These are phyloP conservation scores for Heteromormyrus szaboi DNA, from an alignment of 2,797 vertebrate genomes.

Conservation along the genomic window DNA sequence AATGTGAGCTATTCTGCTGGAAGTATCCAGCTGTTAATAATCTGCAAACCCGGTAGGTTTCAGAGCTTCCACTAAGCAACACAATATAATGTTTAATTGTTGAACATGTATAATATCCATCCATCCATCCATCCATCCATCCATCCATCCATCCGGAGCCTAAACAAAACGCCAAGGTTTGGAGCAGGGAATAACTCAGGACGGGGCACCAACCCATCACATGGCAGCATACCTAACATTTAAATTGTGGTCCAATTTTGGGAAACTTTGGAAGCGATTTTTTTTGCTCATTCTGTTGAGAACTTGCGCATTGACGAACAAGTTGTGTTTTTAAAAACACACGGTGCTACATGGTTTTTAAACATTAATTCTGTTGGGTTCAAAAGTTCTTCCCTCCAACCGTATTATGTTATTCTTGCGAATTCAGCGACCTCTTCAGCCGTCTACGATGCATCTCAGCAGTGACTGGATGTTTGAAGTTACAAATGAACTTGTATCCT, in stretches of 20 bases:
- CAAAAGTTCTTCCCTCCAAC: background rate
- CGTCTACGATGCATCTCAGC: background rate
- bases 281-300: background rate
- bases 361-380: constrained; percentile 2
- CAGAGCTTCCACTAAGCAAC: background rate
- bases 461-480: background rate
- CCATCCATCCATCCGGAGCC: background rate
- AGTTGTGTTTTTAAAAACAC: background rate
- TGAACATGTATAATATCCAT: background rate
- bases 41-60: too few relatives aligned
- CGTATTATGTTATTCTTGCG: background rate
- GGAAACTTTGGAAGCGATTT: background rate
- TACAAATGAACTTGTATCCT: background rate
- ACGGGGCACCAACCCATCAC: background rate
- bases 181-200: background rate
- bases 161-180: background rate
- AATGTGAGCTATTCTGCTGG: background rate
- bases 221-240: background rate
- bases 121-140: background rate
- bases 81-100: background rate
- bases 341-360: background rate
- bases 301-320: background rate
- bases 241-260: background rate
- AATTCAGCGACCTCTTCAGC: background rate
- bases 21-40: background rate